Evolutionary conservation across 1,140 invertebrate genomes (phyloP).

Genomic region (Aradophagus sp.): DNA sequence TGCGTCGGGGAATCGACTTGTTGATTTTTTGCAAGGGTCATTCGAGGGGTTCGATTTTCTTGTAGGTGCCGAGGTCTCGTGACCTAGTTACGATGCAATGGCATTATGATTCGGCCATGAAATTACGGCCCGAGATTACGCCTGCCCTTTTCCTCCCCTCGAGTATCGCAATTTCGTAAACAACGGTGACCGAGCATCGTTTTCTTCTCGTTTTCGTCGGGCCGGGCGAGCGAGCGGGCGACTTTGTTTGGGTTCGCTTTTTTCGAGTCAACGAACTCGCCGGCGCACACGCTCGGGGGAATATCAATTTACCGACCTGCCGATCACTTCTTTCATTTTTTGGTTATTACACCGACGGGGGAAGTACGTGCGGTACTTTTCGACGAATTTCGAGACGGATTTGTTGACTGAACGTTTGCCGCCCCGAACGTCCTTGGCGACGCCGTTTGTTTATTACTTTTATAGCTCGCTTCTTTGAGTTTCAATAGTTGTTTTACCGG

Average conservation of each 20-base stretch:
- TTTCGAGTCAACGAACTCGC: constrained; percentile 47
- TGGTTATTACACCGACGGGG: constrained; percentile 15
- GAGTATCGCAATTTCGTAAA: constrained; percentile 27
- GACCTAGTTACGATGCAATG: constrained; percentile 22
- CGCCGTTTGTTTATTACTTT: too few relatives aligned
- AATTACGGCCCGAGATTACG: too few relatives aligned
- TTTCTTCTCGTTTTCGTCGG: constrained; percentile 26
- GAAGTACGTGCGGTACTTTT: constrained; percentile 1
- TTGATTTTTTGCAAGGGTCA: constrained; percentile 38
- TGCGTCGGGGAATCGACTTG: constrained; percentile 15
- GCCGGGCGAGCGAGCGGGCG: constrained; percentile 12
- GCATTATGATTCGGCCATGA: too few relatives aligned
- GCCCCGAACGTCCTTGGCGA: too few relatives aligned
- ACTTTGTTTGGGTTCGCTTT: constrained; percentile 53
- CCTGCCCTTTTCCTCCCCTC: too few relatives aligned
- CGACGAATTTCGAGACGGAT: not conserved
- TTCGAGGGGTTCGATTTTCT: constrained; percentile 34
- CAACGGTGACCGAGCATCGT: constrained; percentile 29
- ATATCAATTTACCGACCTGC: constrained; percentile 40
- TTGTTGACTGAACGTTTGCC: not conserved
- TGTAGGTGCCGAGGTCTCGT: constrained; percentile 9
- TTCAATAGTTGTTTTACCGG: too few relatives aligned
- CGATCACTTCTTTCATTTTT: constrained; percentile 39
- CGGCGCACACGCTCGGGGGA: constrained; percentile 20
- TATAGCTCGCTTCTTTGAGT: too few relatives aligned